A percentile compares a stretch with the other conserved stretches of the same genome.
Conservation (phyloP, 2,888 invertebrate genomes). For the Cotesia congregata region DNA sequence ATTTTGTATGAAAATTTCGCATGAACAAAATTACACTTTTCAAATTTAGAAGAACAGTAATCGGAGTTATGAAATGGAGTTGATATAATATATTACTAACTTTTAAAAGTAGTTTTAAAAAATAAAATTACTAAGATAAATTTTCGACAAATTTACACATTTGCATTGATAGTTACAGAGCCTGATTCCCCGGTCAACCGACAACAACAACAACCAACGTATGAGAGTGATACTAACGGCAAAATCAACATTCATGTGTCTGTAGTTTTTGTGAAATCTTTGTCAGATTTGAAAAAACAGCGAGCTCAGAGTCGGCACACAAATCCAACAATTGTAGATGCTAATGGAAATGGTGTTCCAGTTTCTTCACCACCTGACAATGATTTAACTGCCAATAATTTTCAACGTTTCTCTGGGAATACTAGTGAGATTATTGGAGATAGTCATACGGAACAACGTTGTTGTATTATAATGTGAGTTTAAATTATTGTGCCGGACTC, state of each 20-base stretch:
- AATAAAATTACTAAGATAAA: slow-evolving; percentile 15
- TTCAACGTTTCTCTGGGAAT: slow-evolving; percentile 77
- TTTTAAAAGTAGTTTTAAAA: slow-evolving; percentile 4
- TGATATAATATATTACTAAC: slow-evolving; percentile 7
- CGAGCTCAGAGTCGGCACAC: slow-evolving; percentile 85
- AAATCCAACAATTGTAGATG: slow-evolving; percentile 71
- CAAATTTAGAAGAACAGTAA: background rate
- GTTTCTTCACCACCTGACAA: slow-evolving; percentile 66
- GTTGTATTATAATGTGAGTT: slow-evolving; percentile 81
- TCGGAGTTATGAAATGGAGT: background rate
- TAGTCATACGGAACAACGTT: slow-evolving; percentile 77
- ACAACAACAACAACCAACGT: slow-evolving; percentile 69
- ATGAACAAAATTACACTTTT: background rate
- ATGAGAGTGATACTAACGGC: slow-evolving; percentile 83
- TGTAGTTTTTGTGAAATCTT: slow-evolving; percentile 85
- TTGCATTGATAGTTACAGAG: slow-evolving; percentile 68
- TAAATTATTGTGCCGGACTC: slow-evolving; percentile 16
- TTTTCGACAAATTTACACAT: slow-evolving; percentile 61
- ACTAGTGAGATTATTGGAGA: slow-evolving; percentile 86
- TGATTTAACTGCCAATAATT: slow-evolving; percentile 69
- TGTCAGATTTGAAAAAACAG: slow-evolving; percentile 94
- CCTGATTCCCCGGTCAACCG: slow-evolving; percentile 63
- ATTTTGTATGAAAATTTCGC: slow-evolving; percentile 21
- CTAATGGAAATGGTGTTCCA: slow-evolving; percentile 72
- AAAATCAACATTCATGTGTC: slow-evolving; percentile 91